Percentiles rank a stretch among this genome's conserved stretches.
Conservation (phyloP, 2,113 vertebrate species). For the Noctilio leporinus region DNA sequence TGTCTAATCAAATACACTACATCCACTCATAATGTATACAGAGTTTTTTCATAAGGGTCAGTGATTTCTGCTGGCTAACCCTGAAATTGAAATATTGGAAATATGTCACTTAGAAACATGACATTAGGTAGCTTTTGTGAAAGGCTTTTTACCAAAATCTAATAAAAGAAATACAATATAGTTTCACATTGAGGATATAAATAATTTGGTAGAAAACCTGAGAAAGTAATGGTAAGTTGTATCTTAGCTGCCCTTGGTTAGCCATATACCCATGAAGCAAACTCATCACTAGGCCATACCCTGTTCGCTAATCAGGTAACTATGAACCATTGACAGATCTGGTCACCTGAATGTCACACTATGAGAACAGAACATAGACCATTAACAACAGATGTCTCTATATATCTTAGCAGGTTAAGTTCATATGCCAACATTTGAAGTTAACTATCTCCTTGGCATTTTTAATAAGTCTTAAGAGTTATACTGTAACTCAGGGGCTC, state of each 20-base stretch:
- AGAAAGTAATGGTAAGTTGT: neutral
- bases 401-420: neutral
- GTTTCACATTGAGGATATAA: neutral
- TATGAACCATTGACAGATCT: neutral
- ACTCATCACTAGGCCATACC: neutral
- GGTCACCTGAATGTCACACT: neutral
- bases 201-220: neutral
- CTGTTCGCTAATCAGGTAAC: neutral
- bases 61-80: neutral
- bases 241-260: neutral
- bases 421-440: neutral
- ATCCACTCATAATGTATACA: neutral
- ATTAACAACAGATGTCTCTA: neutral
- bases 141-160: neutral
- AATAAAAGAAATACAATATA: constrained; percentile 15
- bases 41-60: neutral
- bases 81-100: neutral
- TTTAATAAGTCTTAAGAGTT: neutral
- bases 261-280: neutral
- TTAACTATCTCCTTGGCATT: neutral
- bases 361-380: neutral
- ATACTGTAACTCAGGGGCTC: neutral
- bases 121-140: neutral
- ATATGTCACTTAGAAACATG: neutral
- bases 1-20: neutral